phyloP scores from a whole-genome alignment of 2,113 vertebrate genomes.

The Jacana jacana region DNA sequence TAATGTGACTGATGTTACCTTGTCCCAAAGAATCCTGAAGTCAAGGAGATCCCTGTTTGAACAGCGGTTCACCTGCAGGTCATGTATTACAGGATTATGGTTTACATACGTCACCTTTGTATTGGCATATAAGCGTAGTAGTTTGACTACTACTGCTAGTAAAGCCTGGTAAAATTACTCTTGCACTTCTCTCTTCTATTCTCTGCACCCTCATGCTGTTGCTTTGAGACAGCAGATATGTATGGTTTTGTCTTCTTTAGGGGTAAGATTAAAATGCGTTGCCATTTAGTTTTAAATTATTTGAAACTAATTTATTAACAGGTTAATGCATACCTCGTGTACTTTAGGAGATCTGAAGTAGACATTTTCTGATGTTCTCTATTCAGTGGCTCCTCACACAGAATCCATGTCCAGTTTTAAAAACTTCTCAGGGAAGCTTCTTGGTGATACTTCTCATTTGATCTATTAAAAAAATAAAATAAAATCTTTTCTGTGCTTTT shows the following conservation, averaged over 20 bases:
- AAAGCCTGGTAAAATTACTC: background rate
- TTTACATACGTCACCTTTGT: background rate
- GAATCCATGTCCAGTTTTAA: background rate
- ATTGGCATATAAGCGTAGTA: background rate
- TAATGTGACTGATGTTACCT: background rate
- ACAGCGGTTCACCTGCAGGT: background rate
- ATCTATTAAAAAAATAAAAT: background rate
- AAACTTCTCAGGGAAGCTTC: background rate
- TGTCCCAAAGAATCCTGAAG: background rate
- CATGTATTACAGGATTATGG: accelerated
- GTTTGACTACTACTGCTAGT: background rate
- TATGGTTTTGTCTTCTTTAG: background rate
- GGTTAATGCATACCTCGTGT: background rate
- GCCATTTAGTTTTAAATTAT: background rate
- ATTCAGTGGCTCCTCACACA: background rate
- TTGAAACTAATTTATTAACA: background rate
- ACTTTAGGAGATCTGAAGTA: background rate
- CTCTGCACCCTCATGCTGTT: accelerated
- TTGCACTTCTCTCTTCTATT: background rate
- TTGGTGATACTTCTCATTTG: background rate
- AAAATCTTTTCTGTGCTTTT: background rate
- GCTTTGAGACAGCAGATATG: background rate
- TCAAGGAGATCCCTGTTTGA: background rate
- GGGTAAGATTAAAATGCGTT: too few species aligned
- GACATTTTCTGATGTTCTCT: background rate